Evolutionary conservation across 2,888 invertebrate genomes (phyloP).

Genomic region (Pristionchus mayeri): DNA sequence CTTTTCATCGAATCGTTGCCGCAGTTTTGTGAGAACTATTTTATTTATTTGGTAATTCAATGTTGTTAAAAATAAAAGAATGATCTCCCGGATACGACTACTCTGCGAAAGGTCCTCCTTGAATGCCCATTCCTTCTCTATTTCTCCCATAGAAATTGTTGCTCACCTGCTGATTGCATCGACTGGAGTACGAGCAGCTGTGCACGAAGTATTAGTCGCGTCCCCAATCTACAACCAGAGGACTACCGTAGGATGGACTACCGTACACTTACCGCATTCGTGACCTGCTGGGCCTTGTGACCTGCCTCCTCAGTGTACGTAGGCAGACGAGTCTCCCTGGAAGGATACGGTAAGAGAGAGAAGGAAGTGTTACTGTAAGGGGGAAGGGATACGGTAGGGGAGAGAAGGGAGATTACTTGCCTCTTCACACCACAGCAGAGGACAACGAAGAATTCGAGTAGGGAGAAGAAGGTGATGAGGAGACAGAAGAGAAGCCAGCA

Average conservation of each 20-base stretch:
- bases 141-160: too few relatives aligned
- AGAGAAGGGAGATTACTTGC: conserved; percentile 55
- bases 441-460: conserved; percentile 74
- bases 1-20: too few relatives aligned
- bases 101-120: too few relatives aligned
- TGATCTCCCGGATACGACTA: too few relatives aligned
- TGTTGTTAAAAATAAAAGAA: too few relatives aligned
- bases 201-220: conserved; percentile 35
- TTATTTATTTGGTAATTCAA: too few relatives aligned
- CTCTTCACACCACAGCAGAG: conserved; percentile 70
- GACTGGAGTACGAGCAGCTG: conserved; percentile 54
- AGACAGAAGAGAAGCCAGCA: conserved; percentile 70
- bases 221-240: background rate
- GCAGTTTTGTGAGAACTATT: too few relatives aligned
- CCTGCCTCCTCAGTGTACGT: conserved; percentile 28
- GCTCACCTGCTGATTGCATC: conserved; percentile 72
- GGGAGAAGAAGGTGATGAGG: conserved; percentile 70
- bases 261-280: background rate
- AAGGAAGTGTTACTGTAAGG: background rate
- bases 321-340: conserved; percentile 24
- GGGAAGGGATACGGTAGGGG: background rate
- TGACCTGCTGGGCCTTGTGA: conserved; percentile 27
- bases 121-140: too few relatives aligned
- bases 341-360: background rate
- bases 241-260: background rate